Conservation (phyloP, 2,797 vertebrate species). For the Valencia hispanica region DNA sequence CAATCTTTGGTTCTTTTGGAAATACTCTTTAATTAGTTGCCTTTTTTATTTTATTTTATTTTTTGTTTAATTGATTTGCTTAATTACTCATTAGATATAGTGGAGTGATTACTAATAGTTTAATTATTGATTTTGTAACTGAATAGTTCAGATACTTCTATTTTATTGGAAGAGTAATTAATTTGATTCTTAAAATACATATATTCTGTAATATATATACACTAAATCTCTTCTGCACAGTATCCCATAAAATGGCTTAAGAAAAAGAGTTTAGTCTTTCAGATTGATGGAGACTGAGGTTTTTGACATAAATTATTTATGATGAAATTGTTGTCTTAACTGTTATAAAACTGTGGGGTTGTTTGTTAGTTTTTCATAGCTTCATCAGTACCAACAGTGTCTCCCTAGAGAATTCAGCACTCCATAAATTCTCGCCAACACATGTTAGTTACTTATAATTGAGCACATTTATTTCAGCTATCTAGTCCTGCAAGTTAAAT, state of each 20-base stretch:
- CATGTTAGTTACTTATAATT: conserved; percentile 50
- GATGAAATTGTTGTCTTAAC: too few species aligned
- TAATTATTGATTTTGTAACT: background rate
- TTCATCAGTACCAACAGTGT: conserved; percentile 41
- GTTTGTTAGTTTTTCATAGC: conserved; percentile 19
- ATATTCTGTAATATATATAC: background rate
- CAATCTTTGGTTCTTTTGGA: background rate
- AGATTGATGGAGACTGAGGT: background rate
- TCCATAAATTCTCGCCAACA: conserved; percentile 27
- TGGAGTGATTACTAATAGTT: background rate
- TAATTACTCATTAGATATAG: background rate
- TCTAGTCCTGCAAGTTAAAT: conserved; percentile 32
- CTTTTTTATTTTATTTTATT: background rate
- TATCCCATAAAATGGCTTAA: background rate
- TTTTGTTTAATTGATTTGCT: background rate
- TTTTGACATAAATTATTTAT: too few species aligned
- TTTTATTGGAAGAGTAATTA: background rate
- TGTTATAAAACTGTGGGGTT: conserved; percentile 1
- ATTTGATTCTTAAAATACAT: background rate
- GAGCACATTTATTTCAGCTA: conserved; percentile 32
- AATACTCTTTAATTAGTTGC: background rate
- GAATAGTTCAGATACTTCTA: background rate
- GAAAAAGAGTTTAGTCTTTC: background rate
- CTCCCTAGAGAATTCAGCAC: conserved; percentile 53
- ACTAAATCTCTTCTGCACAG: background rate